These are phyloP conservation scores for Nasua narica DNA, from an alignment of 2,797 vertebrate species.

Conservation along the genomic window DNA sequence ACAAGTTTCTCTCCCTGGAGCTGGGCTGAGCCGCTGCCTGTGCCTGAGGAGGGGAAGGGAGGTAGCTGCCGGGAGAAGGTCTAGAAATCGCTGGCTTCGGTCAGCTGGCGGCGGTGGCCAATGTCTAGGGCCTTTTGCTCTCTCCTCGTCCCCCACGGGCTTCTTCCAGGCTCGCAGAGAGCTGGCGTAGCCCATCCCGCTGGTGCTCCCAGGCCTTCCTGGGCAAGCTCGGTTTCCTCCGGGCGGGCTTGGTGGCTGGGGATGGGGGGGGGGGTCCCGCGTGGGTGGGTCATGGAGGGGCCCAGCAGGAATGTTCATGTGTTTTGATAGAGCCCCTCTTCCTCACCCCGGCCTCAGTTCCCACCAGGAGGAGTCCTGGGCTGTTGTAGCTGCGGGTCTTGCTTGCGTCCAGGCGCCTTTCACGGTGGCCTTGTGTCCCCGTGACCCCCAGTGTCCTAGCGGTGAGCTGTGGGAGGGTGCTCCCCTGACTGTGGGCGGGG, in stretches of 20 bases:
- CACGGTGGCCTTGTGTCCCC: background rate
- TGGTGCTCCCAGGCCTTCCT: background rate
- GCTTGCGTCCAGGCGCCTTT: background rate
- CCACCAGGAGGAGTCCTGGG: background rate
- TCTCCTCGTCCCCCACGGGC: background rate
- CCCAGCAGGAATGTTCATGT: background rate
- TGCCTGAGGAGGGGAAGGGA: background rate
- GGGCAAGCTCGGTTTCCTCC: background rate
- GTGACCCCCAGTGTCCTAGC: background rate
- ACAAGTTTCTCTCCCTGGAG: background rate
- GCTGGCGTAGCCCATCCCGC: background rate
- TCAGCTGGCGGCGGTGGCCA: accelerated
- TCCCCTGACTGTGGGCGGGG: background rate
- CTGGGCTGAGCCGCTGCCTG: background rate
- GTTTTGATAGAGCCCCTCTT: background rate
- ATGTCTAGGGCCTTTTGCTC: background rate
- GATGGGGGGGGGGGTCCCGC: accelerated
- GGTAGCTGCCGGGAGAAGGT: background rate
- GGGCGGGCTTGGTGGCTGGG: too few relatives aligned
- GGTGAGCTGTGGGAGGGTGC: background rate
- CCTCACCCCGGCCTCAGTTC: background rate
- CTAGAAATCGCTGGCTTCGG: background rate
- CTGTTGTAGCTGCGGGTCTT: background rate
- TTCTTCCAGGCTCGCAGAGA: background rate
- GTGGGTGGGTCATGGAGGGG: background rate